Percentiles rank a stretch among this genome's conserved stretches.
Conservation (phyloP, 1,140 invertebrate genomes). For the Ostrea denselamellosa region DNA sequence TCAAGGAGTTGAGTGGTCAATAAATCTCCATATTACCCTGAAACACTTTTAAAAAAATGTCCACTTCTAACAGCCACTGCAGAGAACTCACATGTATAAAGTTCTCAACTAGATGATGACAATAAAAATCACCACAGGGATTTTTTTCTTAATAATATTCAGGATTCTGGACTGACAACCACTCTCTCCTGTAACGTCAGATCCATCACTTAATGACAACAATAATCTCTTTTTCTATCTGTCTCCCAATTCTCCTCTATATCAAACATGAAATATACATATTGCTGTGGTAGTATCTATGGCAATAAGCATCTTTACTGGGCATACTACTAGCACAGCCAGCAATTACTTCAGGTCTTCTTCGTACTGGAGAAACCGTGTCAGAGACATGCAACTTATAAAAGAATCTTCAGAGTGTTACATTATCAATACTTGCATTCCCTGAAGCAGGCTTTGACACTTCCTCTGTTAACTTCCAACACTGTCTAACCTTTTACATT, state of each 20-base stretch:
- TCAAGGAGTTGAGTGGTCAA: slow-evolving; percentile 18
- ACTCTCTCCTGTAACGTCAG: background rate
- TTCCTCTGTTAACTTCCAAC: background rate
- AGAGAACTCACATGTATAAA: background rate
- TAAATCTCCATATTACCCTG: background rate
- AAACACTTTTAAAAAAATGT: background rate
- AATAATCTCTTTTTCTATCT: background rate
- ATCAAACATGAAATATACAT: background rate
- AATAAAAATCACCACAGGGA: background rate
- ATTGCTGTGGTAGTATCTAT: background rate
- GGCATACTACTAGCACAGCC: background rate
- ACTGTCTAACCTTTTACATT: background rate
- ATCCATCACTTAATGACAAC: background rate
- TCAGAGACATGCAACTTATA: background rate
- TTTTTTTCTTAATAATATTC: background rate
- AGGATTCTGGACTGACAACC: slow-evolving; percentile 6
- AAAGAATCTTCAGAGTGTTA: background rate
- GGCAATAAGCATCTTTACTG: background rate
- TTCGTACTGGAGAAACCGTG: background rate
- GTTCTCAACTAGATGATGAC: background rate
- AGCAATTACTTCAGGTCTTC: background rate
- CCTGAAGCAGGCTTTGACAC: background rate
- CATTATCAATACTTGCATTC: background rate
- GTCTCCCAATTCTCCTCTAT: background rate
- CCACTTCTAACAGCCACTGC: background rate